Evolutionary conservation across 2,113 vertebrate species (phyloP).

Genomic region (cattle (Bos taurus)): DNA sequence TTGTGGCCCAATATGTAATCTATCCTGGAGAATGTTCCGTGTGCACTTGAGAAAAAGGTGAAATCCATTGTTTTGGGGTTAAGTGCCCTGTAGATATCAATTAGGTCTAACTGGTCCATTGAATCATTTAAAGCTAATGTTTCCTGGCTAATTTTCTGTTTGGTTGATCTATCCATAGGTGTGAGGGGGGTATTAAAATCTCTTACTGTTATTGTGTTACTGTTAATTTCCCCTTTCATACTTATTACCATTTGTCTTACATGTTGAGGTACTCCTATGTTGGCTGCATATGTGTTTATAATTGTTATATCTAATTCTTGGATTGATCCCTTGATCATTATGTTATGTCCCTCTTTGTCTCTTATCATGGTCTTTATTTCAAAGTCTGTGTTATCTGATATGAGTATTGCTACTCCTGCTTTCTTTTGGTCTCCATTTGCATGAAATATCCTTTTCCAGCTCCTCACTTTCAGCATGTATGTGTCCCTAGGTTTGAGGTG

Average conservation of each 20-base stretch:
- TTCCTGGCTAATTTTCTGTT: background rate
- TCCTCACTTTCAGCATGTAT: background rate
- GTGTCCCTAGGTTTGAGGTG: background rate
- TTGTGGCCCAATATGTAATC: background rate
- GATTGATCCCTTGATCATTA: background rate
- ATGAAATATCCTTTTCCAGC: background rate
- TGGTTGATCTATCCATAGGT: background rate
- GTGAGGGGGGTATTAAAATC: background rate
- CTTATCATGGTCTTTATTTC: background rate
- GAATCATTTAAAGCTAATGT: background rate
- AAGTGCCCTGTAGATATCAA: background rate
- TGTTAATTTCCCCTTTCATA: background rate
- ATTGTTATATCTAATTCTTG: background rate
- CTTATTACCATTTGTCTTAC: background rate
- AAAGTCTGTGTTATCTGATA: background rate
- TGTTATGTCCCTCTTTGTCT: background rate
- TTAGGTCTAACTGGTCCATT: background rate
- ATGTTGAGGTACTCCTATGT: background rate
- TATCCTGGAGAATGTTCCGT: background rate
- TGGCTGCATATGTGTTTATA: background rate
- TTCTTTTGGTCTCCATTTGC: background rate
- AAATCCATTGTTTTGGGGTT: background rate
- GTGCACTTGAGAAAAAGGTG: background rate
- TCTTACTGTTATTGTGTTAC: background rate
- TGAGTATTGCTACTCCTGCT: background rate